Evolutionary conservation across 1,140 invertebrate genomes (phyloP).

Genomic region (Lucilia sericata): DNA sequence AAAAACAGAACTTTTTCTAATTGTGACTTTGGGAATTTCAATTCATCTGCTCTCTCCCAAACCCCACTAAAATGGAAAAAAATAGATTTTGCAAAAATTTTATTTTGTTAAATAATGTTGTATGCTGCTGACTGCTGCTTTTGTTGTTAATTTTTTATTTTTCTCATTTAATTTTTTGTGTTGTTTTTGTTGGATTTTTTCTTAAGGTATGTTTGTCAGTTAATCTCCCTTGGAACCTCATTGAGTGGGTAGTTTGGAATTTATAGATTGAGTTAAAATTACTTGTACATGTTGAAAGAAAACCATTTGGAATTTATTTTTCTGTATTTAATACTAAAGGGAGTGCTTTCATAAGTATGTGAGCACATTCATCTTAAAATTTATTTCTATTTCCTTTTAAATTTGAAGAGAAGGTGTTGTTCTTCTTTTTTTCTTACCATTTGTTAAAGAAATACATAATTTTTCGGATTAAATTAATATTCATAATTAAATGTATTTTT

Average conservation of each 20-base stretch:
- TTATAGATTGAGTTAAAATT: slow-evolving; percentile 28
- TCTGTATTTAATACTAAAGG: neutral
- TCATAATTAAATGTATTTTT: neutral
- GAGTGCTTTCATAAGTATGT: neutral
- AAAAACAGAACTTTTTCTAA: slow-evolving; percentile 25
- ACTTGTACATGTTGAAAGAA: neutral
- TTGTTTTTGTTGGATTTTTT: slow-evolving; percentile 11
- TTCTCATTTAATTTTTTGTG: neutral
- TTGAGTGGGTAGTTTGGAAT: slow-evolving; percentile 22
- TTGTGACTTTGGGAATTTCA: slow-evolving; percentile 36
- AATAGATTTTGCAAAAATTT: slow-evolving; percentile 28
- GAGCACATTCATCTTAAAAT: neutral
- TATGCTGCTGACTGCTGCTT: neutral
- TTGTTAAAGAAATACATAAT: too few species aligned
- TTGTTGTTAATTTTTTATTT: neutral
- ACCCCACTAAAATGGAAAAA: neutral
- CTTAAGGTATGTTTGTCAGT: neutral
- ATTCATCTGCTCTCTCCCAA: slow-evolving; percentile 5
- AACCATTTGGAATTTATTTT: too few species aligned
- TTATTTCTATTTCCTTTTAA: neutral
- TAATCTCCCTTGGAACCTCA: neutral
- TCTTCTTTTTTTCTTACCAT: neutral
- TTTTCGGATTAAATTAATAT: too few species aligned
- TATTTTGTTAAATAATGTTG: neutral
- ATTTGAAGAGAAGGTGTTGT: neutral